Evolutionary conservation across 2,888 invertebrate species (phyloP), one percentile per base, ranked within the genome.

Genomic region (Parasteatoda lunata): DNA sequence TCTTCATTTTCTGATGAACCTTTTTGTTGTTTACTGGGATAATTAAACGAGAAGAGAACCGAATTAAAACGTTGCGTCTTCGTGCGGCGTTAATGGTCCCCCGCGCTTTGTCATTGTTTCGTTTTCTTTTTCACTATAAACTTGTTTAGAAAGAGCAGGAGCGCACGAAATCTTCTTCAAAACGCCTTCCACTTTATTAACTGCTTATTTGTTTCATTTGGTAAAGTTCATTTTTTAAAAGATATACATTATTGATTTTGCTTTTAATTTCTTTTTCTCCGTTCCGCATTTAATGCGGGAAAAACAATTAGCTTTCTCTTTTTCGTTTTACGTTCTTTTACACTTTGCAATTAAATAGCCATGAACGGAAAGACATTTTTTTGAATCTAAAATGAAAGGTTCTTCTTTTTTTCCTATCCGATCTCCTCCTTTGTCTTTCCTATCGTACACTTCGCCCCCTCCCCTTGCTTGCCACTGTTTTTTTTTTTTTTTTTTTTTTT

Each of bases 321-420:
- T 71, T 80, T 69, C 66, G n/a, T 52, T 54, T 52, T 69, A 52
- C 84, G 30, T 73, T 77, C 77, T 83, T 69, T 54, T 75, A 69
- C 82, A 82, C 70, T 15, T 59, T 76, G 79, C 85, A 85, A 85
- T 85, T 85, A 85, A 85, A 85, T 85, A 85, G 85, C 85, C 80
- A 85, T 85, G 80, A 85, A 80, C 85, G 85, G 85, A 65, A 83
- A 83, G 83, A 85, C 85, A 77, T n/a, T 85, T 85, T 85, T 85
- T 85, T 73, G 75, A 70, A 47, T 59, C 69, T 13, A 77, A 77
- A 77, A 83, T 83, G 83, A 83, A 71, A 64, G 30, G 11, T 65
- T 51, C 52, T 82, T 82, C n/a, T 77, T 65, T 30, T 66, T 65
- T 66, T 7, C 45, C 64, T 51, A 13, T 71, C 65, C 69, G 73